phyloP scores from a whole-genome alignment of 2,888 invertebrate species.

The Harmothoe impar region DNA sequence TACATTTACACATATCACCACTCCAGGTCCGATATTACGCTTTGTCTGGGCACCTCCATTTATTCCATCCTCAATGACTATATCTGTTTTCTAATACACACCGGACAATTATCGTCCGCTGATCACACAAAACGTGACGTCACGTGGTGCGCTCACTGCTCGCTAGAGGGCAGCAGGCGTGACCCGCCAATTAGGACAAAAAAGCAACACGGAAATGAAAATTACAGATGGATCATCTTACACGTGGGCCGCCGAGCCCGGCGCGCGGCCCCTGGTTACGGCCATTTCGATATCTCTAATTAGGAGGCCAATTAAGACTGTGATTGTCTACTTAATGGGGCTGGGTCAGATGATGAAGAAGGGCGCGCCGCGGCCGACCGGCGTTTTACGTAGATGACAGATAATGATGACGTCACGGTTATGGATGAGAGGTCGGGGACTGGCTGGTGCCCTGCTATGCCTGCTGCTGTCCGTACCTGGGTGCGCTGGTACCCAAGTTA shows the following conservation, averaged over 20 bases:
- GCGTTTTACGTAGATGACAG: slow-evolving; percentile 53
- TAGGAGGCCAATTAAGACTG: slow-evolving; percentile 21
- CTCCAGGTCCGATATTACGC: no score
- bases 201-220: slow-evolving; percentile 43
- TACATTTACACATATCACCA: no score
- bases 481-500: slow-evolving; percentile 13
- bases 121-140: slow-evolving; percentile 27
- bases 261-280: slow-evolving; percentile 47
- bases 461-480: background rate
- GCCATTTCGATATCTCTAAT: slow-evolving; percentile 57
- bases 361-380: background rate
- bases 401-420: slow-evolving; percentile 62
- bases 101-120: slow-evolving; percentile 42
- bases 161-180: slow-evolving; percentile 14
- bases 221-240: slow-evolving; percentile 49
- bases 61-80: background rate
- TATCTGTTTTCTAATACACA: background rate
- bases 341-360: slow-evolving; percentile 49
- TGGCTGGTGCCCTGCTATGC: background rate
- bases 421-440: slow-evolving; percentile 57
- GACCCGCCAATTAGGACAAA: slow-evolving; percentile 42
- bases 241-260: slow-evolving; percentile 8
- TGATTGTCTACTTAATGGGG: slow-evolving; percentile 62
- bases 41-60: no score
- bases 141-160: background rate